Evolutionary conservation across 2,888 invertebrate species (phyloP), one percentile per base, ranked within the genome.

Genomic region (Calliscelio sp.): DNA sequence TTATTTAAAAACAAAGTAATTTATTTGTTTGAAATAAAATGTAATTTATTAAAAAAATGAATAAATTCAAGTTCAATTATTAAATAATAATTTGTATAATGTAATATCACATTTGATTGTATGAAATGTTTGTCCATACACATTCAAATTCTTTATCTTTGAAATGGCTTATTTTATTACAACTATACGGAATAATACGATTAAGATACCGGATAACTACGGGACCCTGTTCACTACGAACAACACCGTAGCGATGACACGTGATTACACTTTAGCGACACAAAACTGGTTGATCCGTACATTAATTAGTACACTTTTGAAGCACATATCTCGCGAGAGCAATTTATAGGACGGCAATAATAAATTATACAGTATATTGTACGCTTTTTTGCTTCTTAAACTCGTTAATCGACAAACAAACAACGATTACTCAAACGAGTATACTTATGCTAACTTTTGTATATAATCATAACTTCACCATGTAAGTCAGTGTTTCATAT

Each of bases 401-500:
- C 6, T 51, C 41, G 38, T 28, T 41, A 46, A 16, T 20, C 41
- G n/a, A 28, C 2, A 53, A 57, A 35, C 6, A 35, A 35, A 28
- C 38, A 63, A 59, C 32, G 22, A 59, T 25, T 35, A 32, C 11
- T 44, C 10, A 66, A 53, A 74, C 28, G 18, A 53, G 22, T 74
- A 28, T n/a, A 57, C 35, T 59, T 59, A 14, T 25, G 22, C 41
- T 53, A 16, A 61, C 25, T 49, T 59, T 46, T 59, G 22, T 53
- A 18, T 55, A n/a, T n/a, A n/a, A n/a, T n/a, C n/a, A n/a, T n/a
- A n/a, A n/a, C 22, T 63, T 41, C 14, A n/a, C 20, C n/a, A 25
- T 10, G 38, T 22, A 65, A 61, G 5, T 55, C 16, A 57, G n/a
- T 70, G 14, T 79, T 86, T 89, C 84, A 93, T 90, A 92, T 91